Percentiles rank a stretch among this genome's conserved stretches.
phyloP scores from a whole-genome alignment of 2,888 invertebrate species.

The Cylindroiulus punctatus region DNA sequence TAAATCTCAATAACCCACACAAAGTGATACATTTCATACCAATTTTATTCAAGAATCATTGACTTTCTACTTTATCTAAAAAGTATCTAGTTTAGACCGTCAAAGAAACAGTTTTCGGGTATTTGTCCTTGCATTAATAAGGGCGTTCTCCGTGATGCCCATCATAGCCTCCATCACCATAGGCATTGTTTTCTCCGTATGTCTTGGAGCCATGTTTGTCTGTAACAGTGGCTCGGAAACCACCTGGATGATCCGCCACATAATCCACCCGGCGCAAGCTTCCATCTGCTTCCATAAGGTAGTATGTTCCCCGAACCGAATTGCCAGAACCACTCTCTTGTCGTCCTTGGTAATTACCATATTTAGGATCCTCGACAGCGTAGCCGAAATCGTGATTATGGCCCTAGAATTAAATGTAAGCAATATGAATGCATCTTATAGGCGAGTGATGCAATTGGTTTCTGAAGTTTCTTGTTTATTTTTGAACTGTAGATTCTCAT shows the following conservation, averaged over 20 bases:
- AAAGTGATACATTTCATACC: not conserved
- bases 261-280: constrained; percentile 55
- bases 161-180: not conserved
- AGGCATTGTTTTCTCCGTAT: constrained; percentile 36
- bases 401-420: not conserved
- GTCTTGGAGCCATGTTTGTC: constrained; percentile 53
- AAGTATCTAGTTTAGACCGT: not conserved
- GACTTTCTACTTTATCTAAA: not conserved
- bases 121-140: not conserved
- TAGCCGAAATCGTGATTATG: constrained; percentile 54
- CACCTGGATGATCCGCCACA: constrained; percentile 56
- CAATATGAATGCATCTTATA: too few relatives aligned
- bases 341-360: constrained; percentile 56
- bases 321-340: constrained; percentile 51
- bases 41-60: not conserved
- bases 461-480: too few relatives aligned
- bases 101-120: not conserved
- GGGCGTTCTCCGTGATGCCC: not conserved
- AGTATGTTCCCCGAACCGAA: constrained; percentile 54
- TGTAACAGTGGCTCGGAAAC: constrained; percentile 55
- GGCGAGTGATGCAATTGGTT: too few relatives aligned
- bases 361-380: constrained; percentile 54
- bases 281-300: constrained; percentile 55
- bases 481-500: too few relatives aligned
- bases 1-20: too few relatives aligned